These are phyloP conservation scores for Leptatherina wallacei DNA, from an alignment of 2,797 vertebrate species.

Conservation along the genomic window DNA sequence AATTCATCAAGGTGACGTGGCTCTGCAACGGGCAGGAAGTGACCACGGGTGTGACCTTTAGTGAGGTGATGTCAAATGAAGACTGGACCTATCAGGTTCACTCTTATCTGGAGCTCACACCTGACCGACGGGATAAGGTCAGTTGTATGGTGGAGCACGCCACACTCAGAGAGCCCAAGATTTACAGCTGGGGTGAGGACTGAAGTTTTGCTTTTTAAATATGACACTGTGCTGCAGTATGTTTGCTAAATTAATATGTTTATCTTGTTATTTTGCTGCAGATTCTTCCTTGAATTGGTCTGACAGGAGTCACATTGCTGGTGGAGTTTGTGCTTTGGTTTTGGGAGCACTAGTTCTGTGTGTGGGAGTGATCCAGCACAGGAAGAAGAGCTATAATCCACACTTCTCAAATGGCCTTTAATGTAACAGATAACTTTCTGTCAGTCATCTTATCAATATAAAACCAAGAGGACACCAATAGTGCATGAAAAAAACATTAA, in stretches of 20 bases:
- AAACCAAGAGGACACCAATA: too few species aligned
- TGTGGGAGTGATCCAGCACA: conserved; percentile 10
- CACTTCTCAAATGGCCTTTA: not conserved
- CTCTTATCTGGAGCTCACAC: conserved; percentile 10
- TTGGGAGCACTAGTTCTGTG: conserved; percentile 9
- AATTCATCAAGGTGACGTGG: conserved; percentile 18
- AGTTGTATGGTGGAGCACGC: conserved; percentile 22
- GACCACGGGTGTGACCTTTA: conserved; percentile 12
- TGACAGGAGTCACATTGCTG: not conserved
- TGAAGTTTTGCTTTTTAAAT: not conserved
- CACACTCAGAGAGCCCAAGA: conserved; percentile 11
- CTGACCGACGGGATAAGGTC: not conserved
- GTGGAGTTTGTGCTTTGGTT: conserved; percentile 22
- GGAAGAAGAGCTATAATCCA: not conserved
- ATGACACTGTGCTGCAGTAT: not conserved
- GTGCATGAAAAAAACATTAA: too few species aligned
- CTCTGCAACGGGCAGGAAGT: conserved; percentile 9
- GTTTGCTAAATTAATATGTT: not conserved
- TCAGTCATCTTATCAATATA: not conserved
- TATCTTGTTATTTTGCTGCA: conserved; percentile 6
- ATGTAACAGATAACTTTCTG: not conserved
- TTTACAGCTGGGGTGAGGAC: conserved; percentile 9
- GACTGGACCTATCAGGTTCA: conserved; percentile 30
- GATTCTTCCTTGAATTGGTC: not conserved
- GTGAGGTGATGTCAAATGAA: conserved; percentile 9